Base-by-base conservation (phyloP, 2,113 vertebrate genomes). In the Notiomystis cincta region DNA sequence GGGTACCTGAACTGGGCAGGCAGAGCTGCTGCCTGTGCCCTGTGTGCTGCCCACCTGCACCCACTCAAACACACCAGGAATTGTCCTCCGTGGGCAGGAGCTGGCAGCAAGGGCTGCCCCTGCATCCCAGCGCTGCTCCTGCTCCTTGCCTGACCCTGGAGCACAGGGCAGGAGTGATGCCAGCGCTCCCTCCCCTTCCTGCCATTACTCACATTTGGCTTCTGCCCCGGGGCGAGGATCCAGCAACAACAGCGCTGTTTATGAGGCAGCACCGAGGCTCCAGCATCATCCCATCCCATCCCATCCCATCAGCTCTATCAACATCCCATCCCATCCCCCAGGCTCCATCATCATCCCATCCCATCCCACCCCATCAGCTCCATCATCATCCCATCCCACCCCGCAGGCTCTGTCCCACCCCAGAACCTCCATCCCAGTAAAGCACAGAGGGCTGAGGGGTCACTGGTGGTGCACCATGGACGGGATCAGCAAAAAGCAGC, bases 11-110 rank as follows among this genome's bases (percentile, higher is more conserved):
- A 11, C 37, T 13, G 37, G 45, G 1, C 21, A 27, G 27, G 17
- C 7, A 21, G 17, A 47, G 44, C 58, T 80, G 64, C 86, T 53
- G 70, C 65, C 38, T 11, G 50, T 58, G 40, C 53, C 79, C 27
- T 0, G 3, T 0, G 21, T 2, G 28, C 65, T 50, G 60, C 60
- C 70, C 44, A 9, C 8, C 45, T 3, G 0, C 28, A 70, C 0
- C 20, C 70, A 45, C 45, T 18, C 56, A 40, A 9, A 11, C 2
- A 5, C 38, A 35, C 5, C 1, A 9, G 65, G 65, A 61, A 19
- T 0, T 24, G 38, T 20, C 4, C 69, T 3, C 6, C 0, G 0
- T 1, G 7, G 33, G 72, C 51, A 80, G 57, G 30, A 56, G 61
- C 47, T 14, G 10, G 44, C 69, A 65, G 17, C 0, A 3, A 45